Evolutionary conservation across 2,797 vertebrate genomes (phyloP).

Genomic region (Eupleurogrammus muticus): DNA sequence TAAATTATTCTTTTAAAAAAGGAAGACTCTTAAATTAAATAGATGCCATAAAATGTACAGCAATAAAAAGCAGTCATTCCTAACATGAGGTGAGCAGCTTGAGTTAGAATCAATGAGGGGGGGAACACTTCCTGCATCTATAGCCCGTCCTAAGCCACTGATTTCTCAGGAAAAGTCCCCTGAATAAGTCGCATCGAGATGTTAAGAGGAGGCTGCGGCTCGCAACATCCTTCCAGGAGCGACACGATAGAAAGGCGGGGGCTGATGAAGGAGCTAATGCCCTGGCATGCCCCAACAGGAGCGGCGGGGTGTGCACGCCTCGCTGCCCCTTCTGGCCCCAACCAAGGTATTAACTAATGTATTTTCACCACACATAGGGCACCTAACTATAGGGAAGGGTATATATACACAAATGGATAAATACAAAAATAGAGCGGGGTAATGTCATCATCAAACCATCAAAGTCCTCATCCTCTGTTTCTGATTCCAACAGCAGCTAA

Average conservation of each 20-base stretch:
- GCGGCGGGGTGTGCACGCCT: conserved; percentile 77
- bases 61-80: conserved; percentile 30
- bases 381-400: too few species aligned
- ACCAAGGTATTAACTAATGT: conserved; percentile 66
- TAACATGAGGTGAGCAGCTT: conserved; percentile 31
- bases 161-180: conserved; percentile 68
- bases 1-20: conserved; percentile 17
- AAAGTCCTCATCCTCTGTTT: too few species aligned
- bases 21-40: conserved; percentile 20
- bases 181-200: conserved; percentile 77
- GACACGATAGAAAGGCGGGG: conserved; percentile 78
- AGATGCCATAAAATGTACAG: conserved; percentile 22
- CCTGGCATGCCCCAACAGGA: conserved; percentile 82
- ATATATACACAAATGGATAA: too few species aligned
- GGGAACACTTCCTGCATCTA: conserved; percentile 26
- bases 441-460: too few species aligned
- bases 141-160: conserved; percentile 47
- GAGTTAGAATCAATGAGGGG: conserved; percentile 33
- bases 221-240: conserved; percentile 78
- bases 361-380: too few species aligned
- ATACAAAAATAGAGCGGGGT: too few species aligned
- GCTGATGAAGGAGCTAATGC: conserved; percentile 86
- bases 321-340: conserved; percentile 68
- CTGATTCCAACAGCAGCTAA: too few species aligned
- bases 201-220: conserved; percentile 63